A percentile compares a stretch with the other conserved stretches of the same genome.
phyloP scores from a whole-genome alignment of 1,140 invertebrate species.

The Megathymus violae region DNA sequence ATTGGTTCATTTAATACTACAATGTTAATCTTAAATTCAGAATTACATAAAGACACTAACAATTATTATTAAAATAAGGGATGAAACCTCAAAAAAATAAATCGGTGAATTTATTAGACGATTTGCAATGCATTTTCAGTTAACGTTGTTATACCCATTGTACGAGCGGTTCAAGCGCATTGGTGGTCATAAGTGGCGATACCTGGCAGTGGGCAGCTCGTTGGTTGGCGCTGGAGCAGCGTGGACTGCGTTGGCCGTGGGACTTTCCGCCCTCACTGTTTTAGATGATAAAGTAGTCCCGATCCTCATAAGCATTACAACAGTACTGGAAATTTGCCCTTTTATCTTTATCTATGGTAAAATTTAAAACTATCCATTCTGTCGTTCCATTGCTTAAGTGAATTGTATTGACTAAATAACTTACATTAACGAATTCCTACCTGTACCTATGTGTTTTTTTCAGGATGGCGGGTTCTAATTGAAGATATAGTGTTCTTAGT shows the following conservation, averaged over 20 bases:
- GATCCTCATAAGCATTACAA: conserved; percentile 51
- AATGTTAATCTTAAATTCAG: no score
- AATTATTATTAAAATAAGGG: no score
- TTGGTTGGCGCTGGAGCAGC: conserved; percentile 43
- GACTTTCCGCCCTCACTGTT: conserved; percentile 45
- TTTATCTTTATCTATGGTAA: conserved; percentile 73
- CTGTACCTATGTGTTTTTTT: conserved; percentile 12
- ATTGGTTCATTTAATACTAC: no score
- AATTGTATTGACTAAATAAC: conserved; percentile 1
- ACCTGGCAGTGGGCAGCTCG: conserved; percentile 46
- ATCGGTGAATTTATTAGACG: neutral
- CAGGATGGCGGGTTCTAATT: conserved; percentile 62
- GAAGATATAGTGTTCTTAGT: conserved; percentile 69
- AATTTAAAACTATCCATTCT: neutral
- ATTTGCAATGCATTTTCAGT: conserved; percentile 44
- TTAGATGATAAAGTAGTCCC: conserved; percentile 58
- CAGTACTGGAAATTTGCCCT: conserved; percentile 55
- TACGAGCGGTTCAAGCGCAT: conserved; percentile 63
- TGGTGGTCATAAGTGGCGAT: conserved; percentile 55
- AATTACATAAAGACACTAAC: no score
- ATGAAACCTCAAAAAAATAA: no score
- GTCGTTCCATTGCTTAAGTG: neutral
- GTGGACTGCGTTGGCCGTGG: conserved; percentile 41
- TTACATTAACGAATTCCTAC: no score
- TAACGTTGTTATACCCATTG: conserved; percentile 57